Conservation (phyloP, 2,113 vertebrate genomes). For the Notothenia rossii region DNA sequence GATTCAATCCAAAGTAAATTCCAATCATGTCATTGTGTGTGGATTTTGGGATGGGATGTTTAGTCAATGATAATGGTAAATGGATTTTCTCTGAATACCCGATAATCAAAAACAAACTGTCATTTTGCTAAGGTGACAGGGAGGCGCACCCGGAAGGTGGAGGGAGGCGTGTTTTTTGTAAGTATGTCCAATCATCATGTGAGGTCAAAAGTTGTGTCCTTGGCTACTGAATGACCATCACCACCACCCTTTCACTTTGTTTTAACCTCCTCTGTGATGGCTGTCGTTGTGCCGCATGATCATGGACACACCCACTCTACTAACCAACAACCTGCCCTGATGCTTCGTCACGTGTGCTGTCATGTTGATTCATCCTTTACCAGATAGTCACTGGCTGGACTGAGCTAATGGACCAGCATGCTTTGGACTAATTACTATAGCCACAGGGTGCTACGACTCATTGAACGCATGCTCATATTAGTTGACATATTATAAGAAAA, state of each 20-base stretch:
- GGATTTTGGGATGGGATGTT: not conserved
- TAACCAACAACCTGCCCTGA: conserved; percentile 50
- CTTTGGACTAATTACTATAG: not conserved
- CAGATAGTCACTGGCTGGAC: conserved; percentile 1
- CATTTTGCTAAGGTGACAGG: conserved; percentile 82
- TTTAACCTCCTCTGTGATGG: conserved; percentile 37
- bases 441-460: not conserved
- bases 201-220: conserved; percentile 37
- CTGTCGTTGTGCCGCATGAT: conserved; percentile 55
- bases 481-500: no score
- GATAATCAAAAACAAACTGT: conserved; percentile 73
- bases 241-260: conserved; percentile 33
- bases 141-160: conserved; percentile 86
- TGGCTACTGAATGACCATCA: conserved; percentile 22
- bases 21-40: not conserved
- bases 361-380: conserved; percentile 1
- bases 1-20: no score
- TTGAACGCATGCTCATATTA: not conserved
- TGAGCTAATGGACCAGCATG: not conserved
- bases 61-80: not conserved
- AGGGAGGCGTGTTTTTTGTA: conserved; percentile 87
- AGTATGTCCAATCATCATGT: conserved; percentile 72
- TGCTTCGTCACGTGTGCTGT: conserved; percentile 23
- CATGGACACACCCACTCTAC: conserved; percentile 37
- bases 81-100: not conserved